Evolutionary conservation across 1,140 invertebrate genomes (phyloP).

Genomic region (Limonius californicus): DNA sequence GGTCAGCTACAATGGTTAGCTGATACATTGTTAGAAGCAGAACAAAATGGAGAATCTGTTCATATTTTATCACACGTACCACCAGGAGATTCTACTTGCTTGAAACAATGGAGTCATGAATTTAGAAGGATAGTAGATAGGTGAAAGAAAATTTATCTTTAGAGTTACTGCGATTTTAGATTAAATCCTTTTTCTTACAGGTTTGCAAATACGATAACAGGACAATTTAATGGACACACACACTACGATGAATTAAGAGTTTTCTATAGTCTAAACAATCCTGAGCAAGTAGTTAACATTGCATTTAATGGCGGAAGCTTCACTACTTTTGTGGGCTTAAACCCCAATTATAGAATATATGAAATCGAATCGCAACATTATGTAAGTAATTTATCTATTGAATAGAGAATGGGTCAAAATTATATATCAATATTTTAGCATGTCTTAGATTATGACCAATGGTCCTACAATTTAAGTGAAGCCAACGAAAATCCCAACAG

Average conservation of each 20-base stretch:
- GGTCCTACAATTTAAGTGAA: conserved; percentile 27
- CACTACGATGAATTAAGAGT: too few species aligned
- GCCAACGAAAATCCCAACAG: conserved; percentile 21
- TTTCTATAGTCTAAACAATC: too few species aligned
- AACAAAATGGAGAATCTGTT: conserved; percentile 65
- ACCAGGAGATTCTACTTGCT: conserved; percentile 64
- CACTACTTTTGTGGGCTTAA: too few species aligned
- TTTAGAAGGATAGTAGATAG: conserved; percentile 57
- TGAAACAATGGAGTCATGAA: conserved; percentile 62
- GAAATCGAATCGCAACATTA: too few species aligned
- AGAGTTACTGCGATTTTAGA: neutral
- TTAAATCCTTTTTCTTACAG: conserved; percentile 22
- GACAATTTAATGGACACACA: too few species aligned
- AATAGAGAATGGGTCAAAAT: neutral
- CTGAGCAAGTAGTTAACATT: too few species aligned
- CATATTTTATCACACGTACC: conserved; percentile 82
- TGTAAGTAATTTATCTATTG: too few species aligned
- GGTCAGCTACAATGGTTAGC: conserved; percentile 77
- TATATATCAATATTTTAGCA: conserved; percentile 8
- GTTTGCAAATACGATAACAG: too few species aligned
- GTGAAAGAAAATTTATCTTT: conserved; percentile 35
- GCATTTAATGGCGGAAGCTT: too few species aligned
- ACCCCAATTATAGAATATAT: too few species aligned
- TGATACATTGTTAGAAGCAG: conserved; percentile 63
- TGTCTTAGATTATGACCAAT: conserved; percentile 29